A percentile compares a stretch with the other conserved stretches of the same genome.
Evolutionary conservation across 2,797 vertebrate species (phyloP).

Genomic region (Ptychobarbus kaznakovi): DNA sequence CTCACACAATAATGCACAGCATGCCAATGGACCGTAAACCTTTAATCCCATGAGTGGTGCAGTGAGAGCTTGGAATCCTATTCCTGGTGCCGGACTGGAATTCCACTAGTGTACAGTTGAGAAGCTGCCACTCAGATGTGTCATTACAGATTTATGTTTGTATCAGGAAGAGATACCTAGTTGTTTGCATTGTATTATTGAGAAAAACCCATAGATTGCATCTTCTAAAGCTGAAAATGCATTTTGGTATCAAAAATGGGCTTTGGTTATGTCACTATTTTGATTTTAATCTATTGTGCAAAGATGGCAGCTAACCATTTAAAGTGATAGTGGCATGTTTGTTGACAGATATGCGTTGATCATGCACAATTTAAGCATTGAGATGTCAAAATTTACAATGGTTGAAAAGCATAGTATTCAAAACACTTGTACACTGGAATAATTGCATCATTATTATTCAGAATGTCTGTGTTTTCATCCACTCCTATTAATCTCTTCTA

Average conservation of each 20-base stretch:
- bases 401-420: neutral
- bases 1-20: constrained; percentile 55
- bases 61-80: constrained; percentile 38
- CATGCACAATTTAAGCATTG: neutral
- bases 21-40: constrained; percentile 57
- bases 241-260: constrained; percentile 1
- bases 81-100: constrained; percentile 32
- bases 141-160: constrained; percentile 22
- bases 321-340: neutral
- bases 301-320: constrained; percentile 4
- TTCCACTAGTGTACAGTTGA: constrained; percentile 29
- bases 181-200: constrained; percentile 9
- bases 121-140: constrained; percentile 25
- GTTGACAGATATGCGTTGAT: neutral
- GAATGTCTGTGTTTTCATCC: neutral
- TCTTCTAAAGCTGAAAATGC: constrained; percentile 6
- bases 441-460: neutral
- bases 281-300: constrained; percentile 14
- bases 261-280: constrained; percentile 14
- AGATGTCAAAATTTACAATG: neutral
- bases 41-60: constrained; percentile 49
- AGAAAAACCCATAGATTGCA: constrained; percentile 1
- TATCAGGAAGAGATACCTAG: neutral
- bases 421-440: neutral
- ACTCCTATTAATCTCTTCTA: neutral